A percentile compares a stretch with the other conserved stretches of the same genome.
These are phyloP conservation scores for Entomyzon cyanotis DNA, from an alignment of 2,113 vertebrate species.

Conservation along the genomic window DNA sequence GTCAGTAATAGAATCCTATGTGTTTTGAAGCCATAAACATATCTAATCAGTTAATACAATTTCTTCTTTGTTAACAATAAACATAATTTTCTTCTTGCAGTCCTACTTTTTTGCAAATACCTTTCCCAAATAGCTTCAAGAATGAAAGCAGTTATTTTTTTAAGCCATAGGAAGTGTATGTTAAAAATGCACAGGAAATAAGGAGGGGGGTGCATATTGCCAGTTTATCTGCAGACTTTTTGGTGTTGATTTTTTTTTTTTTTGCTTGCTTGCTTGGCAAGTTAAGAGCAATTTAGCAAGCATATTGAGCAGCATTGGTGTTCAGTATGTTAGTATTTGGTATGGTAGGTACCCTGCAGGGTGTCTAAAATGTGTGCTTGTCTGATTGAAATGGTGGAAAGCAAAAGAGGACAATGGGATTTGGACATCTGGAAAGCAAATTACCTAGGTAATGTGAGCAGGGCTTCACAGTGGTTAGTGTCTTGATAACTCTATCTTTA, in stretches of 20 bases:
- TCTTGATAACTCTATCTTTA: not conserved
- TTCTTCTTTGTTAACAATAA: not conserved
- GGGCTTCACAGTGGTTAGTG: not conserved
- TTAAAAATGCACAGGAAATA: not conserved
- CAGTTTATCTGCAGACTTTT: not conserved
- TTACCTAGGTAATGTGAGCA: not conserved
- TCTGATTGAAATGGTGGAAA: not conserved
- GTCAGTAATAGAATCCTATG: not conserved
- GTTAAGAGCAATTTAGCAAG: not conserved
- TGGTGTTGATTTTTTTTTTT: not conserved
- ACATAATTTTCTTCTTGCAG: not conserved
- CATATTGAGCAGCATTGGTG: accelerated
- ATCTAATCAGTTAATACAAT: not conserved
- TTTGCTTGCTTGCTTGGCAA: not conserved
- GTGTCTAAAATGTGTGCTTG: not conserved
- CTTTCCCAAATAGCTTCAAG: not conserved
- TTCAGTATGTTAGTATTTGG: not conserved
- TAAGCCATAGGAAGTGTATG: not conserved
- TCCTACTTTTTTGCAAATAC: not conserved
- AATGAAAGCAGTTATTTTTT: not conserved
- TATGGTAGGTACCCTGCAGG: not conserved
- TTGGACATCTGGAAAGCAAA: not conserved
- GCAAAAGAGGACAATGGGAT: not conserved
- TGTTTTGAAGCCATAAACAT: not conserved
- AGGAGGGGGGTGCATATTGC: accelerated